Conservation (phyloP, 1,140 invertebrate genomes). For the Hypsibius dujardini region DNA sequence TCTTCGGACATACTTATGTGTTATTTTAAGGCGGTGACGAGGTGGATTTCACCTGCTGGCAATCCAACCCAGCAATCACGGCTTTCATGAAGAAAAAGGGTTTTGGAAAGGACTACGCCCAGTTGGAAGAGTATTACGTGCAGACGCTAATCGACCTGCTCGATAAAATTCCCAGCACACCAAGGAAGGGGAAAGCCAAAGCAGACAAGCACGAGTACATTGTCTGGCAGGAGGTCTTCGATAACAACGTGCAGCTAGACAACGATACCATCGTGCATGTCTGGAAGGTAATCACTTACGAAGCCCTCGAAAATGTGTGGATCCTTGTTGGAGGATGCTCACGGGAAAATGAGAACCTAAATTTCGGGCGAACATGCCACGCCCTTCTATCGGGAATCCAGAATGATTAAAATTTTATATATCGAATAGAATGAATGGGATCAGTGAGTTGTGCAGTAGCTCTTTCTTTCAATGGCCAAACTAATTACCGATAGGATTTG, state of each 20-base stretch:
- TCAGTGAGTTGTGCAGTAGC: too few species aligned
- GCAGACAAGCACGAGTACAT: constrained; percentile 29
- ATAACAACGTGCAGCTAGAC: constrained; percentile 48
- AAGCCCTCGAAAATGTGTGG: constrained; percentile 27
- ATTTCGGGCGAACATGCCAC: too few species aligned
- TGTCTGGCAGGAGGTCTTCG: constrained; percentile 82
- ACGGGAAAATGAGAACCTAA: too few species aligned
- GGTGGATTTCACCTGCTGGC: constrained; percentile 52
- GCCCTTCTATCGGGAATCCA: too few species aligned
- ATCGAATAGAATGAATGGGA: too few species aligned
- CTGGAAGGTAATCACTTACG: constrained; percentile 37
- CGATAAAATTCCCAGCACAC: constrained; percentile 27
- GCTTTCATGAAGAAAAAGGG: constrained; percentile 48
- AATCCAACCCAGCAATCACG: constrained; percentile 51
- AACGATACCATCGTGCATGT: constrained; percentile 51
- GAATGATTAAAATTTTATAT: too few species aligned
- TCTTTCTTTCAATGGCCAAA: too few species aligned
- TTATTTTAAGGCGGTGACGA: constrained; percentile 50
- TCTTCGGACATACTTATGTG: too few species aligned
- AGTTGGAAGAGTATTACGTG: constrained; percentile 51
- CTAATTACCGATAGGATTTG: too few species aligned
- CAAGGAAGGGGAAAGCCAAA: constrained; percentile 22
- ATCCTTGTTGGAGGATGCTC: neutral
- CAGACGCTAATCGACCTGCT: constrained; percentile 41
- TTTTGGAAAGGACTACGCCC: constrained; percentile 39